Conservation (phyloP, 2,797 vertebrate genomes). For the Borostomias antarcticus region DNA sequence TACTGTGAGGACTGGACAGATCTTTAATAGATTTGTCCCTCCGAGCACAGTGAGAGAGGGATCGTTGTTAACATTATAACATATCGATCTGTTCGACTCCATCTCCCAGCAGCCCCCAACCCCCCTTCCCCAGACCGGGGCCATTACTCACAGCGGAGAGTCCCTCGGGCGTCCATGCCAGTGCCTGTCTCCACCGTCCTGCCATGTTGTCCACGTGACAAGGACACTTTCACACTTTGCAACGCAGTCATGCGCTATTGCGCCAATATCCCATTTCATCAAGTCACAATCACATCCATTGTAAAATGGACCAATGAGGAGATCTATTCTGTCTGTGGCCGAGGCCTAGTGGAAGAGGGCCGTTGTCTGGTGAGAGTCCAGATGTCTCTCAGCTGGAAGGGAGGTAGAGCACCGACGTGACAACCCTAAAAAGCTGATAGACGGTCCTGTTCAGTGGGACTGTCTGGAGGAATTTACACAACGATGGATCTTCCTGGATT, state of each 20-base stretch:
- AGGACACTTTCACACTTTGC: constrained; percentile 37
- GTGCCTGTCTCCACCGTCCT: constrained; percentile 47
- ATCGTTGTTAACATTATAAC: constrained; percentile 79
- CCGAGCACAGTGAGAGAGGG: constrained; percentile 68
- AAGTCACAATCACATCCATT: too few relatives aligned
- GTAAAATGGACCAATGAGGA: too few relatives aligned
- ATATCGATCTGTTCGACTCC: constrained; percentile 74
- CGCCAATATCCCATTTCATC: not conserved
- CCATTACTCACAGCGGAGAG: constrained; percentile 68
- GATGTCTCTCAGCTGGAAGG: constrained; percentile 60
- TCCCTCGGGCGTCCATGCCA: constrained; percentile 45
- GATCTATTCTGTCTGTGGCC: not conserved
- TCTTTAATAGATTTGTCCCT: constrained; percentile 75
- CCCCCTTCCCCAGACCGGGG: constrained; percentile 67
- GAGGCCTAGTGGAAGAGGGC: constrained; percentile 21
- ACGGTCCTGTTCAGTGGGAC: constrained; percentile 62
- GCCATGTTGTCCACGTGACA: constrained; percentile 42
- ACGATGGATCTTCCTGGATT: constrained; percentile 64
- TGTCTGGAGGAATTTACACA: constrained; percentile 67
- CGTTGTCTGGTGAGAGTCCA: constrained; percentile 46
- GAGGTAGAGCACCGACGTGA: constrained; percentile 53
- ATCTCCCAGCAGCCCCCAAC: constrained; percentile 71
- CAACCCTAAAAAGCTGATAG: constrained; percentile 61
- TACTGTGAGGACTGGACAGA: constrained; percentile 46
- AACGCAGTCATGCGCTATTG: not conserved